Base-by-base conservation (phyloP, 2,113 vertebrate genomes). In the Amblyopsis rosae region DNA sequence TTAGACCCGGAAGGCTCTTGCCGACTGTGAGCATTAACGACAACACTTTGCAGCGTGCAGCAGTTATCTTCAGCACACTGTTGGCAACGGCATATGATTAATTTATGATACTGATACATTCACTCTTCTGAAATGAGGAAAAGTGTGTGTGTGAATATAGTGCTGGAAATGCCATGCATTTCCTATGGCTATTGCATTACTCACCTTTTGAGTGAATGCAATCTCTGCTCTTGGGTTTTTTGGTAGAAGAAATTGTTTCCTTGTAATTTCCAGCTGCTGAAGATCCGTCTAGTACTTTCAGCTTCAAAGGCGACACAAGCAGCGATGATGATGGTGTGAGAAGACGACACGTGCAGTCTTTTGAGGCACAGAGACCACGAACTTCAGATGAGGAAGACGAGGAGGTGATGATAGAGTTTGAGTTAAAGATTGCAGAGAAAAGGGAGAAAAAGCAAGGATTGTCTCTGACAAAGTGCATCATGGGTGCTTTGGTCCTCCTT, bases 401-500 rank as follows among this genome's bases (percentile, higher is more conserved):
- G 0, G 87, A 90, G 0, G 91, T 91, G 67, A 26, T 26, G 35
- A 41, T 26, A 41, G 92, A 93, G 19, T 75, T 83, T 17, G 89
- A 90, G 65, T 91, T 92, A 41, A 88, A 69, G 69, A 33, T 90
- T 53, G 77, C 75, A 0, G 86, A 88, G 35, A 88, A 70, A 11
- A 83, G 80, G 0, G 85, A 82, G 0, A 85, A 91, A 19, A 92
- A 92, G 56, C 81, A 86, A 1, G 88, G 85, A 67, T 80, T 95
- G 56, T 92, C 90, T 2, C 15, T 90, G 75, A 95, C 91, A 87
- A 93, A 90, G 74, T 94, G 93, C 73, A 88, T 97, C 49, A 87
- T 95, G 2, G 95, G 91, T 0, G 88, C 92, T 17, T 50, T 96
- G 70, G 89, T 91, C 0, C 70, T 98, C 65, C 85, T 96, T 16